Percentiles rank a stretch among this genome's conserved stretches.
phyloP scores from a whole-genome alignment of 2,113 vertebrate species.

The Tetrao urogallus region DNA sequence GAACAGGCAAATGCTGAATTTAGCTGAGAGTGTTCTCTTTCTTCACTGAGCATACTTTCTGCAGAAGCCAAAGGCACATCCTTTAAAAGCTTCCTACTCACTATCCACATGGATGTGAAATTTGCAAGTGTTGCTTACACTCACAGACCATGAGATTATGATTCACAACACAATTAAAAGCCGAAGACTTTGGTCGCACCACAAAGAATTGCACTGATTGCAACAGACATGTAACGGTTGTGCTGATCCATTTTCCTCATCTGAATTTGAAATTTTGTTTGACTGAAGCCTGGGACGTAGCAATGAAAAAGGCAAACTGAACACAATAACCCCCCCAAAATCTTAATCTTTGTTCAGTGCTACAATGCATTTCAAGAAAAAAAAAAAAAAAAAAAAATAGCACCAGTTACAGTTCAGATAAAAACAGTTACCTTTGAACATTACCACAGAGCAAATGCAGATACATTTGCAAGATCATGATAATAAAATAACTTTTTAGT shows the following conservation, averaged over 20 bases:
- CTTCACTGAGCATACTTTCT: not conserved
- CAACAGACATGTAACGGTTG: not conserved
- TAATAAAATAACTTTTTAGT: not conserved
- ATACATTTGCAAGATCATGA: not conserved
- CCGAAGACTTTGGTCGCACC: not conserved
- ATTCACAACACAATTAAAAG: constrained; percentile 33
- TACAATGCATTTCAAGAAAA: not conserved
- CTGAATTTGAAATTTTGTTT: constrained; percentile 1
- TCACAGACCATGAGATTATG: constrained; percentile 19
- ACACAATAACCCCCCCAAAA: not conserved
- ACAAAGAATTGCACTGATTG: constrained; percentile 13
- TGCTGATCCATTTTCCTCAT: not conserved
- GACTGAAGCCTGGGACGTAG: not conserved
- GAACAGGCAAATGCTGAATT: not conserved
- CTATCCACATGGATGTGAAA: not conserved
- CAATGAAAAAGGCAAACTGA: not conserved
- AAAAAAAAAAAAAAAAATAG: not conserved
- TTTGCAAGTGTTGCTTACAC: not conserved
- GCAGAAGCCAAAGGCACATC: not conserved
- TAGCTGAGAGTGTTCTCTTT: not conserved
- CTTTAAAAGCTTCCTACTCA: not conserved
- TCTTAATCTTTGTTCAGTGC: not conserved
- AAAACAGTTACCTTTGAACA: not conserved
- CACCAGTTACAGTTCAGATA: not conserved
- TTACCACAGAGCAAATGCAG: not conserved